phyloP scores from a whole-genome alignment of 2,888 invertebrate genomes.

The Ditylenchus weischeri region DNA sequence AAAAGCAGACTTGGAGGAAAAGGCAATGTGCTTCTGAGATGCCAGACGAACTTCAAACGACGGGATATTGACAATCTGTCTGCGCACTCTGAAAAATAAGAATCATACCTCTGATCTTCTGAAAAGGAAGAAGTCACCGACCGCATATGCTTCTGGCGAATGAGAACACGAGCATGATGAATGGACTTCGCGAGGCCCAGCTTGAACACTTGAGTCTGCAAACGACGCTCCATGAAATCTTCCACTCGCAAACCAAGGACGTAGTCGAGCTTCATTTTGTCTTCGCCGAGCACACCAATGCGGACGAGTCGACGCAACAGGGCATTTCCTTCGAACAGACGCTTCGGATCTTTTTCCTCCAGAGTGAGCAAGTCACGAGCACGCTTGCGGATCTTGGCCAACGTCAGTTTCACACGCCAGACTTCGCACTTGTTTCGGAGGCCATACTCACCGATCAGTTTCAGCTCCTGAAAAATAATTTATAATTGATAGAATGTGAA shows the following conservation, averaged over 20 bases:
- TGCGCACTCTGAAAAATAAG: slow-evolving; percentile 76
- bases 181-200: slow-evolving; percentile 97
- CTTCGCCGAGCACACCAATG: slow-evolving; percentile 95
- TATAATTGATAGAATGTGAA: not conserved
- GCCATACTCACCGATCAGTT: slow-evolving; percentile 98
- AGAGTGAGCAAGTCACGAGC: slow-evolving; percentile 95
- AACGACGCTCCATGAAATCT: slow-evolving; percentile 97
- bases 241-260: slow-evolving; percentile 97
- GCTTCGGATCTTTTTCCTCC: too few relatives aligned
- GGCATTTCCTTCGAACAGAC: too few relatives aligned
- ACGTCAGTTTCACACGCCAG: slow-evolving; percentile 96
- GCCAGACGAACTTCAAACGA: slow-evolving; percentile 94
- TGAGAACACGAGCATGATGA: slow-evolving; percentile 97
- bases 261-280: slow-evolving; percentile 99
- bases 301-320: too few relatives aligned
- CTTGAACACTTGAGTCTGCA: slow-evolving; percentile 97
- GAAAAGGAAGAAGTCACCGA: too few relatives aligned
- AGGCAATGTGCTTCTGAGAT: slow-evolving; percentile 77
- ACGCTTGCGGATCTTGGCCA: slow-evolving; percentile 98
- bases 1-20: slow-evolving; percentile 92
- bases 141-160: slow-evolving; percentile 98
- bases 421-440: slow-evolving; percentile 98
- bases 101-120: too few relatives aligned
- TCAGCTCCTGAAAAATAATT: slow-evolving; percentile 79
- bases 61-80: slow-evolving; percentile 97